A percentile compares a stretch with the other conserved stretches of the same genome.
These are phyloP conservation scores for Agrotis segetum DNA, from an alignment of 2,888 invertebrate species.

Conservation along the genomic window DNA sequence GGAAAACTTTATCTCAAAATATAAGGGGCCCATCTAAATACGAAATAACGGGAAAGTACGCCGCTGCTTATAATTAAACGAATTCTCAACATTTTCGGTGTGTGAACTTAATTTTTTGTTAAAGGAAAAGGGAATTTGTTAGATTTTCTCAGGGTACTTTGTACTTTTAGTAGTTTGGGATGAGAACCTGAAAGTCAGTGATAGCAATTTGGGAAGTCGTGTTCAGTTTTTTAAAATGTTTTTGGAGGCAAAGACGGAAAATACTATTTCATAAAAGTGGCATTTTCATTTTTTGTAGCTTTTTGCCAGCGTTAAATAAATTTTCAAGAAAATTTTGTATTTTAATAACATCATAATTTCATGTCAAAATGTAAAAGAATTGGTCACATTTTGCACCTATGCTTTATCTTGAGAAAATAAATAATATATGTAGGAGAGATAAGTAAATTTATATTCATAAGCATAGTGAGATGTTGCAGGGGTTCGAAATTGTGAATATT, in stretches of 20 bases:
- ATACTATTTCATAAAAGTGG: neutral
- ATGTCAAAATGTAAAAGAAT: slow-evolving; percentile 3
- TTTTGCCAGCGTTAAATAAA: neutral
- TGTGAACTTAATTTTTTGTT: slow-evolving; percentile 62
- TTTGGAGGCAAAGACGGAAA: neutral
- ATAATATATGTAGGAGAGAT: slow-evolving; percentile 74
- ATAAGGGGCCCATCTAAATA: slow-evolving; percentile 69
- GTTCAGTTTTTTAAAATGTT: slow-evolving; percentile 3
- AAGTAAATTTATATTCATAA: slow-evolving; percentile 87
- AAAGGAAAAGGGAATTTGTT: slow-evolving; percentile 33
- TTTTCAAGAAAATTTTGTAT: neutral
- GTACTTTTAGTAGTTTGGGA: slow-evolving; percentile 29
- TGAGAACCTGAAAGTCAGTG: slow-evolving; percentile 16
- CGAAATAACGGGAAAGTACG: slow-evolving; percentile 60
- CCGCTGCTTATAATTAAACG: slow-evolving; percentile 66
- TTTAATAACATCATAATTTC: neutral
- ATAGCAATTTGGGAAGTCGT: slow-evolving; percentile 19
- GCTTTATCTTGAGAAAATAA: slow-evolving; percentile 63
- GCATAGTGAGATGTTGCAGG: slow-evolving; percentile 79
- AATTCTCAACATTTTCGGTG: slow-evolving; percentile 63
- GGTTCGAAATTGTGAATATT: slow-evolving; percentile 85
- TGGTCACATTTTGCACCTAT: slow-evolving; percentile 46
- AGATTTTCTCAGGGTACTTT: slow-evolving; percentile 32
- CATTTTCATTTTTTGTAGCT: neutral
- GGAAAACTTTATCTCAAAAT: slow-evolving; percentile 78